These are phyloP conservation scores for Myotis daubentonii DNA, from an alignment of 2,797 vertebrate genomes.

Conservation along the genomic window DNA sequence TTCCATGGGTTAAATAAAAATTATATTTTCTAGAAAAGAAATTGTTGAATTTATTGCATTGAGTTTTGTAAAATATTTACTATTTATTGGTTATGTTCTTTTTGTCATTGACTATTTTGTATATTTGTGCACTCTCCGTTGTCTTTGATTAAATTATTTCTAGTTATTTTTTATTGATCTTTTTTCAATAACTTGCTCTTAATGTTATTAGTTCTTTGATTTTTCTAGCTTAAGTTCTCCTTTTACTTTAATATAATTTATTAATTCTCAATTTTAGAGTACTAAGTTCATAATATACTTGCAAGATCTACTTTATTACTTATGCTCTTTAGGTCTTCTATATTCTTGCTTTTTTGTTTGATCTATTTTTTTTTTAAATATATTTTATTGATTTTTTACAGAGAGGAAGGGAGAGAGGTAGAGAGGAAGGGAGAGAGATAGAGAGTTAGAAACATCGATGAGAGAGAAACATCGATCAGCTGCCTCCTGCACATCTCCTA, in stretches of 20 bases:
- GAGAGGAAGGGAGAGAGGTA: too few species aligned
- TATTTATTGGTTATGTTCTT: not conserved
- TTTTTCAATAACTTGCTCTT: not conserved
- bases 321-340: not conserved
- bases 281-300: not conserved
- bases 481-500: too few species aligned
- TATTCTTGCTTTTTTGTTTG: not conserved
- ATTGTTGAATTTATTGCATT: not conserved
- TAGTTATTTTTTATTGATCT: not conserved
- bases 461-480: too few species aligned
- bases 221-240: not conserved
- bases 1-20: not conserved
- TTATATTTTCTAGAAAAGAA: not conserved
- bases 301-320: not conserved
- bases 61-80: not conserved
- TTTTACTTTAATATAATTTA: constrained; percentile 12
- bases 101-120: not conserved
- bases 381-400: too few species aligned
- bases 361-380: not conserved
- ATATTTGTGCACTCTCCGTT: not conserved
- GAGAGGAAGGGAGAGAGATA: too few species aligned
- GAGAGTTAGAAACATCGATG: too few species aligned
- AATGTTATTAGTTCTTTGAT: not conserved
- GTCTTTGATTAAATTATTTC: not conserved
- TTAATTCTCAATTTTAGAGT: not conserved